Evolutionary conservation across 2,113 vertebrate species (phyloP), one percentile per base, ranked within the genome.

Genomic region (Emberiza fucata): DNA sequence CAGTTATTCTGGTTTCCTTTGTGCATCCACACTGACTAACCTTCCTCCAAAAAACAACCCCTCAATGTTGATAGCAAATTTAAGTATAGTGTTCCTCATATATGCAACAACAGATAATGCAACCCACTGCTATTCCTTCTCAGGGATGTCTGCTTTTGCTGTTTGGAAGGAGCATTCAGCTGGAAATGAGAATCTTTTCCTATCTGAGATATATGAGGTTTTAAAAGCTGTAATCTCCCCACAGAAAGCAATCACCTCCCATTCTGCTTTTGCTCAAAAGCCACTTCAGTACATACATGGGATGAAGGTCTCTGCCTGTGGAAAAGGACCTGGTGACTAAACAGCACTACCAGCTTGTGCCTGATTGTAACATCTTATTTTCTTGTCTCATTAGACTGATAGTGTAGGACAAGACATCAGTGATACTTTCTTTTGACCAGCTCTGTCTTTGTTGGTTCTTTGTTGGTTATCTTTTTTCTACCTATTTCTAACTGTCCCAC

Each of bases 41-140:
- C 5, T 61, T 14, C 9, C 6, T 65, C 45, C 21, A 60, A 60
- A 72, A 51, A 37, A 17, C 0, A 45, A 22, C 0, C 11, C 2
- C 7, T 73, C 24, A 73, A 18, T 77, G 57, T 10, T 61, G 17
- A 65, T 24, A 57, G 28, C 13, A 93, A 89, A 57, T 9, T 69
- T 83, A 63, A 89, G 6, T 25, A 45, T 61, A 81, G 37, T 65
- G 44, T 72, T 92, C 57, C 23, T 81, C n/a, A 53, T 61, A 57
- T 18, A 70, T 37, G 9, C 57, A 83, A 61, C 11, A 70, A 51
- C 6, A 88, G 29, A 12, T 39, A 77, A 39, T 16, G 53, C 1
- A 5, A 57, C 7, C 4, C n/a, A 76, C 13, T 68, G 20, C 20
- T 63, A 45, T 40, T 66, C 10, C 20, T 75, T 63, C 39, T 86